phyloP scores from a whole-genome alignment of 2,113 vertebrate genomes.

The Salvelinus alpinus region DNA sequence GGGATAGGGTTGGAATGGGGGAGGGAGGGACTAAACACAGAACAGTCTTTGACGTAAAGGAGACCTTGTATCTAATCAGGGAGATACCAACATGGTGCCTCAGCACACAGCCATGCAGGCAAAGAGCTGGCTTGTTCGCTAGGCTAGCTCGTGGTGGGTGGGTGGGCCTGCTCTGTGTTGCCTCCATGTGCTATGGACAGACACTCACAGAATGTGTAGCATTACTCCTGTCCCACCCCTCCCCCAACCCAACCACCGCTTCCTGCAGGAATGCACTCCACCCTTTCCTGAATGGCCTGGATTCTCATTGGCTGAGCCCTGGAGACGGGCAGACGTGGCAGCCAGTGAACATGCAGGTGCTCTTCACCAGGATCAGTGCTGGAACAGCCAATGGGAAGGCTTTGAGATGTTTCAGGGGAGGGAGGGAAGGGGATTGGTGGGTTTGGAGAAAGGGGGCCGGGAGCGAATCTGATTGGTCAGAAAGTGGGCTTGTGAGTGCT shows the following conservation, averaged over 20 bases:
- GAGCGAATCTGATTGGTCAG: slow-evolving; percentile 53
- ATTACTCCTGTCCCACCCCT: slow-evolving; percentile 56
- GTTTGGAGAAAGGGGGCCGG: slow-evolving; percentile 41
- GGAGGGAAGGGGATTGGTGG: slow-evolving; percentile 57
- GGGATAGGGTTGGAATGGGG: no score
- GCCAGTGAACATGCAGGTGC: slow-evolving; percentile 47
- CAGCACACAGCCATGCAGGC: background rate
- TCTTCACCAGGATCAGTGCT: slow-evolving; percentile 36
- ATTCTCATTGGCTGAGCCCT: slow-evolving; percentile 59
- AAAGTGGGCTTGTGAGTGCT: slow-evolving; percentile 42
- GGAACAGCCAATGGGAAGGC: slow-evolving; percentile 58
- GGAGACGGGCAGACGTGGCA: slow-evolving; percentile 42
- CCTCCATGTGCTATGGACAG: slow-evolving; percentile 59
- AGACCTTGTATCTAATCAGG: slow-evolving; percentile 51
- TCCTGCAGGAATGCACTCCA: slow-evolving; percentile 74
- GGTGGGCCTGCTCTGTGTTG: slow-evolving; percentile 52
- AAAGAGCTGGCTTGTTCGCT: slow-evolving; percentile 30
- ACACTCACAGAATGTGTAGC: slow-evolving; percentile 73
- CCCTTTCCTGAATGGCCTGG: slow-evolving; percentile 74
- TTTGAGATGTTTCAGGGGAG: slow-evolving; percentile 49
- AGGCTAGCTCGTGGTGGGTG: slow-evolving; percentile 37
- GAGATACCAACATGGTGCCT: slow-evolving; percentile 48
- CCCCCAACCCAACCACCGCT: slow-evolving; percentile 52
- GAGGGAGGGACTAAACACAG: slow-evolving; percentile 12
- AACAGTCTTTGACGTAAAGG: slow-evolving; percentile 47